phyloP scores from a whole-genome alignment of 2,888 invertebrate genomes.

The Craniophora ligustri region DNA sequence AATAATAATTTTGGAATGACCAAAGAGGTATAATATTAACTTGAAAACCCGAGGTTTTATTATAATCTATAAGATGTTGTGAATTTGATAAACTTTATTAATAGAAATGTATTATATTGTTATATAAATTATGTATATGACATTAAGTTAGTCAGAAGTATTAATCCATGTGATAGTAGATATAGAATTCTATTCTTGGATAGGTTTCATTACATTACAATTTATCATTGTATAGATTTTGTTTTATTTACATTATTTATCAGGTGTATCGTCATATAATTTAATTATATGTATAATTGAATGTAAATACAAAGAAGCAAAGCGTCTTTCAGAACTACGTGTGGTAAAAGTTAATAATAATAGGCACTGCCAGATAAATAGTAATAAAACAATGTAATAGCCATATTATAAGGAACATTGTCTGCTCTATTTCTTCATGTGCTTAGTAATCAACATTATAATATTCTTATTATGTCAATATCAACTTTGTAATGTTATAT shows the following conservation, averaged over 20 bases:
- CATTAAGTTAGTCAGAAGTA: slow-evolving; percentile 78
- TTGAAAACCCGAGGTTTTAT: slow-evolving; percentile 59
- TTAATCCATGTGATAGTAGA: slow-evolving; percentile 87
- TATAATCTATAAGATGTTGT: slow-evolving; percentile 73
- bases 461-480: slow-evolving; percentile 3
- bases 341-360: slow-evolving; percentile 45
- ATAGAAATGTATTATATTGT: slow-evolving; percentile 70
- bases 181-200: slow-evolving; percentile 60
- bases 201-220: slow-evolving; percentile 34
- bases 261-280: slow-evolving; percentile 12
- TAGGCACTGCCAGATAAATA: slow-evolving; percentile 71
- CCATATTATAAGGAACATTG: slow-evolving; percentile 14
- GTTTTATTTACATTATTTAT: slow-evolving; percentile 7
- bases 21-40: slow-evolving; percentile 77
- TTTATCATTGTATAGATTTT: slow-evolving; percentile 23
- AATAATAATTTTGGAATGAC: slow-evolving; percentile 71
- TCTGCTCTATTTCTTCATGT: slow-evolving; percentile 5
- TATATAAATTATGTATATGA: slow-evolving; percentile 66
- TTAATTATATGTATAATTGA: slow-evolving; percentile 10
- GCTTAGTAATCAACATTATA: too few relatives aligned
- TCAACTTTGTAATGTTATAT: not conserved
- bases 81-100: slow-evolving; percentile 73
- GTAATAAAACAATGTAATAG: slow-evolving; percentile 21
- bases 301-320: slow-evolving; percentile 28
- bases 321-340: slow-evolving; percentile 27